These are phyloP conservation scores for Brachionus rubens DNA, from an alignment of 1,140 invertebrate species.

Conservation along the genomic window DNA sequence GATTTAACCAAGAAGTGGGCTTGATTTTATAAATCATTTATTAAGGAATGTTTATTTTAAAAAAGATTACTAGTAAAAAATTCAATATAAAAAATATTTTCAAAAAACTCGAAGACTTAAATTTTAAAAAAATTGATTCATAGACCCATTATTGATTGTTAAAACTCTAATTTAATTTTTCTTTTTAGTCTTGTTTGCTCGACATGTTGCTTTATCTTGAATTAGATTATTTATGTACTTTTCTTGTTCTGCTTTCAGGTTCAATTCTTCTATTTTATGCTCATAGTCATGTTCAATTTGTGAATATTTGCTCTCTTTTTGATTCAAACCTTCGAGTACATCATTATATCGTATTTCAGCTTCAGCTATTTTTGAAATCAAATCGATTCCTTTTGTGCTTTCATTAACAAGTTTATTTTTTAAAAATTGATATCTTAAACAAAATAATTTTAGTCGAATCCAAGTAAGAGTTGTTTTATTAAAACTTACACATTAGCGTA, in stretches of 20 bases:
- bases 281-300: slow-evolving; percentile 34
- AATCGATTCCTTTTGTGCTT: slow-evolving; percentile 26
- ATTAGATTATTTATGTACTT: slow-evolving; percentile 10
- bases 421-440: slow-evolving; percentile 18
- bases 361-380: slow-evolving; percentile 29
- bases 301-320: slow-evolving; percentile 19
- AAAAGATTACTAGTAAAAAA: too few species aligned
- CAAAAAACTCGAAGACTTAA: too few species aligned
- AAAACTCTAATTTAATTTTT: not conserved
- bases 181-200: not conserved
- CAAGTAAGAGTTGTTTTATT: not conserved
- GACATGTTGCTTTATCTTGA: not conserved
- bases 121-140: too few species aligned
- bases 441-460: not conserved
- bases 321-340: not conserved
- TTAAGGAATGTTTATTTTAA: too few species aligned
- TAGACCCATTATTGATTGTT: too few species aligned
- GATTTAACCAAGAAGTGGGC: too few species aligned
- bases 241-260: slow-evolving; percentile 32
- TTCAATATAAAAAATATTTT: too few species aligned
- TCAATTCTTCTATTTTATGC: slow-evolving; percentile 34
- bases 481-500: slow-evolving; percentile 15
- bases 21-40: too few species aligned
- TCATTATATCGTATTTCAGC: slow-evolving; percentile 30
- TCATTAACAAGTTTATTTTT: slow-evolving; percentile 27